Base-by-base conservation (phyloP, 1,140 invertebrate genomes). In the Temnothorax nylanderi region DNA sequence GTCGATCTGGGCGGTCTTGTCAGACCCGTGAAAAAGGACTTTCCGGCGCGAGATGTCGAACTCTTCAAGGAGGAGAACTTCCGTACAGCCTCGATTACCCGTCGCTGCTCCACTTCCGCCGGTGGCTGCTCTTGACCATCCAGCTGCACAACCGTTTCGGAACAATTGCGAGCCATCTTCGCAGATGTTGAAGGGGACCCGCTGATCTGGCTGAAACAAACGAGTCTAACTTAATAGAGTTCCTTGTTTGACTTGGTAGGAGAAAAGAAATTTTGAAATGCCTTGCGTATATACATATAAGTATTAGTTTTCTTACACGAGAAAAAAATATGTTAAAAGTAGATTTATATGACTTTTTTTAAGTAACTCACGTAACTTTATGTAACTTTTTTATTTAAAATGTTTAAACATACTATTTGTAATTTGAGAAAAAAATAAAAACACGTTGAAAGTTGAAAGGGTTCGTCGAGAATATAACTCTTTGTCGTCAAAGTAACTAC, bases 141-240 rank as follows among this genome's bases (percentile, higher is more conserved):
- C 91, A 95, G 65, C 47, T 94, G 92, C 87, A 95, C 71, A 94
- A 95, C 74, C 86, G 94, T 95, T 92, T 95, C 95, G 92, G 90
- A 67, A 93, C 71, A 86, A 67, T 90, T 93, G 89, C 91, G 89
- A 94, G 88, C 88, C 91, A 93, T 90, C 69, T 76, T 87, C 84
- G 93, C 90, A 94, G 91, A 85, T 86, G 92, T 87, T 87, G 92
- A 80, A 94, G 93, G 93, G 87, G 92, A 89, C 84, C 87, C 89
- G 90, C 91, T 94, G 90, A 94, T 95, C 94, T 95, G 94, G 93
- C 94, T 95, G 92, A 91, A 95, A 94, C 94, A 95, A 95, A 95
- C 91, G 94, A 91, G 51, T 76, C 74, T 94, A 91, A 93, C 62
- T 94, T 94, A 95, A 92, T 90, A 71, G 84, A 77, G 34, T 47